Base-by-base conservation (phyloP, 2,888 invertebrate genomes). In the Polymixis flavicincta region DNA sequence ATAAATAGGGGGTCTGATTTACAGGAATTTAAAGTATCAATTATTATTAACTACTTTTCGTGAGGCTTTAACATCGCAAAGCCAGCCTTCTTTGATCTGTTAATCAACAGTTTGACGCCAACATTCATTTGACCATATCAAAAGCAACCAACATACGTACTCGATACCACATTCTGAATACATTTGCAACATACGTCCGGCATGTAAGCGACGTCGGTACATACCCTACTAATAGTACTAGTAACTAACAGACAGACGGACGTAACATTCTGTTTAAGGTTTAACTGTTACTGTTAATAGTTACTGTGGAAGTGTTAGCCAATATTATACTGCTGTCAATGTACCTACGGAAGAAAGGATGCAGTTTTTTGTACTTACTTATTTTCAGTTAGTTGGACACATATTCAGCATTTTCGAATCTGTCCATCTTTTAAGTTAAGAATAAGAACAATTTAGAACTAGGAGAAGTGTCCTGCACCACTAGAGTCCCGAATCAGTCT, bases 231-330 rank as follows among this genome's bases (percentile, higher is more conserved):
- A 71, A 13, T 54, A 54, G 32, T 76, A 65, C 22, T 14, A 52
- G 67, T 52, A 25, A 68, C 32, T 64, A 25, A 14, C 71, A 25
- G 68, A 72, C 70, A 59, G 66, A 71, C 63, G 66, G 79, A 78
- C 79, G 72, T 84, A 77, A 50, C 76, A 60, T 61, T 59, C 82
- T 72, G 45, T 71, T 66, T 86, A 84, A 25, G 86, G 76, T 48
- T 45, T 82, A 54, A 78, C 74, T 76, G 82, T 78, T 74, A 82
- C n/a, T n/a, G n/a, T n/a, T n/a, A n/a, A n/a, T n/a, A n/a, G n/a
- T n/a, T n/a, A n/a, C 78, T 32, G 32, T 17, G 32, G 50, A 65
- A 48, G 32, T 65, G 64, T 72, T 52, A 50, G 32, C 22, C 59
- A 70, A 72, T 73, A 68, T 59, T 67, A 63, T 61, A 48, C n/a